Conservation (phyloP, 2,888 invertebrate genomes). For the Caradrina clavipalpis region DNA sequence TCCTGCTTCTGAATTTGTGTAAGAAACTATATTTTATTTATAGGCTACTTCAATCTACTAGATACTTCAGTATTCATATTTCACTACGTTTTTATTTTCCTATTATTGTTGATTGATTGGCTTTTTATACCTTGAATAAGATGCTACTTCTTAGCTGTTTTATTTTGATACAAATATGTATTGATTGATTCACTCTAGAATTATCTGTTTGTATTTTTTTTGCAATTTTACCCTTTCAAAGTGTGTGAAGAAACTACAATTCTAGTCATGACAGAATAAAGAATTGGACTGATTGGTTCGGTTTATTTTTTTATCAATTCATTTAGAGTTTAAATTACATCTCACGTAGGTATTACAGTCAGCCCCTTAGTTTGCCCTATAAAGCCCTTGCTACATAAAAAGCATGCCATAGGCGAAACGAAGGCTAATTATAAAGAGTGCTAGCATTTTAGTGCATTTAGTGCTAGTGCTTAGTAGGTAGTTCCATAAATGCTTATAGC, state of each 20-base stretch:
- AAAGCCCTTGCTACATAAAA: conserved; percentile 20
- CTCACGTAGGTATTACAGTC: conserved; percentile 1
- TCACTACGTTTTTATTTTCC: conserved; percentile 8
- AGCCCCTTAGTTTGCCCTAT: neutral
- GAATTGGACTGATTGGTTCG: conserved; percentile 8
- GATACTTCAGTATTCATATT: conserved; percentile 18
- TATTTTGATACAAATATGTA: neutral
- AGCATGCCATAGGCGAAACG: neutral
- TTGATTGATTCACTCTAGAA: neutral
- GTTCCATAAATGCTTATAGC: neutral
- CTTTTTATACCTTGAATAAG: conserved; percentile 19
- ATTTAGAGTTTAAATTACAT: neutral
- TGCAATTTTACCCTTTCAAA: neutral
- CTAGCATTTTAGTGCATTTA: no score
- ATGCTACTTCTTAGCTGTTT: neutral
- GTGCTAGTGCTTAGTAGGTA: no score
- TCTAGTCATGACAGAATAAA: conserved; percentile 1
- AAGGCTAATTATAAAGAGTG: no score
- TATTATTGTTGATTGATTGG: conserved; percentile 29
- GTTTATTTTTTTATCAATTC: neutral
- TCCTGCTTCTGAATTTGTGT: conserved; percentile 53
- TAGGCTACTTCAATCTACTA: conserved; percentile 20
- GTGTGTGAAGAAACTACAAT: neutral
- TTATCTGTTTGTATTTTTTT: conserved; percentile 6
- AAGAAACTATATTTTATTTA: conserved; percentile 40